Evolutionary conservation across 2,797 vertebrate species (phyloP), one percentile per base, ranked within the genome.

Genomic region (Brotula barbata): DNA sequence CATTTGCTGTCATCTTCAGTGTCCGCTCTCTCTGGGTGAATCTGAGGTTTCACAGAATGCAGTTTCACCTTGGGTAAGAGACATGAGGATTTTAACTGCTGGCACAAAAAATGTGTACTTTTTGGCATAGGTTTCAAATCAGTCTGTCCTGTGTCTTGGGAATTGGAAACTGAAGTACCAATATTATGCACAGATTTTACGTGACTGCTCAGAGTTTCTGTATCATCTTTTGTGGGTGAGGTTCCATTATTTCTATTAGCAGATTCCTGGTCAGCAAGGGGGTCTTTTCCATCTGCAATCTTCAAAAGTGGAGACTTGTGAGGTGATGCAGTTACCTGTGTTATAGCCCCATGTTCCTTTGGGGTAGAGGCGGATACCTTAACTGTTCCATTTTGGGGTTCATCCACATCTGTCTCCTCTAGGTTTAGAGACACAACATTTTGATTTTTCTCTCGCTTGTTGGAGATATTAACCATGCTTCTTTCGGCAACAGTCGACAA

Each of bases 61-160:
- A 60, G 11, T 53, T 78, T 70, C 17, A 70, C n/a, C 45, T 51
- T 34, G 5, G 78, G 49, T 16, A 58, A 34, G 22, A 64, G 39
- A 51, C 70, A 67, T 2, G 20, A 4, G 1, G 63, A 60, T 59
- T 66, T 80, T 16, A 67, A 28, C 15, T 15, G 40, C 25, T 39
- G 60, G 43, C 73, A 77, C 6, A 64, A 2, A 31, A 47, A 67
- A 59, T 73, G 70, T 6, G 7, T 3, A n/a, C 55, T 74, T 54
- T 69, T 63, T 17, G 60, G 49, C 3, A 75, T 15, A 50, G 71
- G 31, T 22, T 71, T 31, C 49, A 14, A 40, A 23, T 51, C 42
- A 13, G 48, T 36, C n/a, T 37, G n/a, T 7, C 6, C 20, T 12
- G 28, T 68, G 12, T 76, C 51, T 36, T 33, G n/a, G 14, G 40